Evolutionary conservation across 2,797 vertebrate species (phyloP).

Genomic region (Enteromius unitaeniatus): DNA sequence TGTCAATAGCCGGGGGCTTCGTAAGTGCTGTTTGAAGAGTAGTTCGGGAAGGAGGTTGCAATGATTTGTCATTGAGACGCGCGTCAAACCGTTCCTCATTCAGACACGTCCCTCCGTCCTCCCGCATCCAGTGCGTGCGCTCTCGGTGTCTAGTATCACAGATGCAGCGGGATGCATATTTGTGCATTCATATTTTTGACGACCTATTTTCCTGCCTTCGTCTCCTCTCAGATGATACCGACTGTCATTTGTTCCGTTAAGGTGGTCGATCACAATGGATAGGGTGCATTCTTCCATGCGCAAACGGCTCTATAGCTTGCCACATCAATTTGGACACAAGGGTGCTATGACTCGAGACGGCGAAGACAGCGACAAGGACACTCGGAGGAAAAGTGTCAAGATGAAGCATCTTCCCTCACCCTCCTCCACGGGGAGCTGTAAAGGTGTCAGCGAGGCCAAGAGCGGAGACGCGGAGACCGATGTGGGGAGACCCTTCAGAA

Average conservation of each 20-base stretch:
- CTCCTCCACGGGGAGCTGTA: conserved; percentile 79
- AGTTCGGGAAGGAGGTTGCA: conserved; percentile 67
- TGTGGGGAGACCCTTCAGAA: conserved; percentile 77
- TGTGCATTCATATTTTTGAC: conserved; percentile 68
- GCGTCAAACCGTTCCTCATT: conserved; percentile 68
- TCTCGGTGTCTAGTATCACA: conserved; percentile 67
- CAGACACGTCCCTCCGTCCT: conserved; percentile 79
- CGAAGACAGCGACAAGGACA: conserved; percentile 84
- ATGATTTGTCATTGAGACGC: conserved; percentile 81
- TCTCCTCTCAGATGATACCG: conserved; percentile 60
- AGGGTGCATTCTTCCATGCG: conserved; percentile 95
- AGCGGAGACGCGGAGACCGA: conserved; percentile 82
- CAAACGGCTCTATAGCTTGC: conserved; percentile 96
- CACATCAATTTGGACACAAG: conserved; percentile 92
- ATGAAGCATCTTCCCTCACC: conserved; percentile 88
- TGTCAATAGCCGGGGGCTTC: conserved; percentile 74
- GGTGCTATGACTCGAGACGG: conserved; percentile 87
- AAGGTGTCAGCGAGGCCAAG: conserved; percentile 76
- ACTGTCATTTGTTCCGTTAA: conserved; percentile 55
- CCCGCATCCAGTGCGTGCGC: conserved; percentile 71
- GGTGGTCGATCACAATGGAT: conserved; percentile 83
- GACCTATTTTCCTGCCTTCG: conserved; percentile 62
- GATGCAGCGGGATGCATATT: conserved; percentile 63
- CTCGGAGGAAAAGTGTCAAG: conserved; percentile 89
- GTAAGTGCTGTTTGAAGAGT: conserved; percentile 45